A percentile compares a stretch with the other conserved stretches of the same genome.
Conservation (phyloP, 2,113 vertebrate species). For the Ardeotis arabs region DNA sequence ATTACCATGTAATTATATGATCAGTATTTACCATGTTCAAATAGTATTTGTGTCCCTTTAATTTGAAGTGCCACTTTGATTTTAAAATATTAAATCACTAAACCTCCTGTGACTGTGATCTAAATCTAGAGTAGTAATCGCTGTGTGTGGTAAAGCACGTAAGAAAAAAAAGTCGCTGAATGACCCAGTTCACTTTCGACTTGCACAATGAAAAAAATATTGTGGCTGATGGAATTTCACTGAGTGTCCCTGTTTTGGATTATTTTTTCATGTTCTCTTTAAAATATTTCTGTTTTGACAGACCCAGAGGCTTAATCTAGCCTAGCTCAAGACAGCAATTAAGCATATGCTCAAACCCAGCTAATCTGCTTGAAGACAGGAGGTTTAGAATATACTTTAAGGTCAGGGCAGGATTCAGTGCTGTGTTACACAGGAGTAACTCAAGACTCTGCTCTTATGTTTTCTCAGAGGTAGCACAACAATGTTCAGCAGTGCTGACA, state of each 20-base stretch:
- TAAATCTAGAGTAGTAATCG: not conserved
- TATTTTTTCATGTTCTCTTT: not conserved
- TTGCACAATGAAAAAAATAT: not conserved
- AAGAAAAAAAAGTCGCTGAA: not conserved
- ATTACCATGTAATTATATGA: constrained; percentile 36
- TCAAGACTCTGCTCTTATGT: not conserved
- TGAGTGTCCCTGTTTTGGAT: not conserved
- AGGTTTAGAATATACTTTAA: not conserved
- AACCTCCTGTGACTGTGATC: not conserved
- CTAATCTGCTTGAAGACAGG: constrained; percentile 4
- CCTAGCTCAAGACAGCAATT: constrained; percentile 10
- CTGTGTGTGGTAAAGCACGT: not conserved
- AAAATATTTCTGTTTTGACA: not conserved
- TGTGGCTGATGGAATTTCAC: constrained; percentile 6
- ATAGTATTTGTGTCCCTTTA: constrained; percentile 19
- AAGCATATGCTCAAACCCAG: not conserved
- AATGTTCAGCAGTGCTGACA: not conserved
- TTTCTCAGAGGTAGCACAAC: not conserved
- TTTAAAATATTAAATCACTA: constrained; percentile 54
- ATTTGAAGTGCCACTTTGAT: constrained; percentile 39
- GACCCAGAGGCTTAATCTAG: not conserved
- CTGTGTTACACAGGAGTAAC: not conserved
- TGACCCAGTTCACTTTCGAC: constrained; percentile 29
- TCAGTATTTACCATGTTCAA: constrained; percentile 15
- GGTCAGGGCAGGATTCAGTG: not conserved